phyloP scores from a whole-genome alignment of 2,797 vertebrate genomes.

The Cyprinodon diabolis region DNA sequence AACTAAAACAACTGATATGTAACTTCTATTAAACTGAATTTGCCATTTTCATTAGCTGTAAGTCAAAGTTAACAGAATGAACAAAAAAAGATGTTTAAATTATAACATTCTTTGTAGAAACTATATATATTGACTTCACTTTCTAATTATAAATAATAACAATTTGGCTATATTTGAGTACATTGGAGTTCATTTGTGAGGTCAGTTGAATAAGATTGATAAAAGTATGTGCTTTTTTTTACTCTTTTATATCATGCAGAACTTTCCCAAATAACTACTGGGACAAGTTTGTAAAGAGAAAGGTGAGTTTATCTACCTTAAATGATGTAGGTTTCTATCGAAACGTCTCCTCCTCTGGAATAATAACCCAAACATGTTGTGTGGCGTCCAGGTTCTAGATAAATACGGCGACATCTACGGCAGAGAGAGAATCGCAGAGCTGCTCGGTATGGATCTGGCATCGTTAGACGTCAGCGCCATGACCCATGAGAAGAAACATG shows the following conservation, averaged over 20 bases:
- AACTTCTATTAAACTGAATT: background rate
- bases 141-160: background rate
- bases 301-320: constrained; percentile 76
- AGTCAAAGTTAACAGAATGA: no score
- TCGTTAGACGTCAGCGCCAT: constrained; percentile 90
- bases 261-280: constrained; percentile 96
- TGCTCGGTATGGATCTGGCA: constrained; percentile 92
- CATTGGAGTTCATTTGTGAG: background rate
- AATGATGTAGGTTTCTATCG: background rate
- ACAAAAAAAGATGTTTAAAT: no score
- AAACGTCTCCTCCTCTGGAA: background rate
- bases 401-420: constrained; percentile 97
- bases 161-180: background rate
- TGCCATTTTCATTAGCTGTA: no score
- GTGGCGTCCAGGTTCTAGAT: constrained; percentile 84
- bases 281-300: constrained; percentile 98
- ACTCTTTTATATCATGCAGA: constrained; percentile 63
- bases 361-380: background rate
- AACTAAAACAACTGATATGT: background rate
- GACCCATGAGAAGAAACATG: constrained; percentile 85
- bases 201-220: background rate
- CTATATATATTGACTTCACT: background rate
- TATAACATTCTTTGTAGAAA: background rate
- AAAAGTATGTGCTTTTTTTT: background rate
- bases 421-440: constrained; percentile 91